Base-by-base conservation (phyloP, 2,113 vertebrate genomes). In the Psilopsiagon aymara region DNA sequence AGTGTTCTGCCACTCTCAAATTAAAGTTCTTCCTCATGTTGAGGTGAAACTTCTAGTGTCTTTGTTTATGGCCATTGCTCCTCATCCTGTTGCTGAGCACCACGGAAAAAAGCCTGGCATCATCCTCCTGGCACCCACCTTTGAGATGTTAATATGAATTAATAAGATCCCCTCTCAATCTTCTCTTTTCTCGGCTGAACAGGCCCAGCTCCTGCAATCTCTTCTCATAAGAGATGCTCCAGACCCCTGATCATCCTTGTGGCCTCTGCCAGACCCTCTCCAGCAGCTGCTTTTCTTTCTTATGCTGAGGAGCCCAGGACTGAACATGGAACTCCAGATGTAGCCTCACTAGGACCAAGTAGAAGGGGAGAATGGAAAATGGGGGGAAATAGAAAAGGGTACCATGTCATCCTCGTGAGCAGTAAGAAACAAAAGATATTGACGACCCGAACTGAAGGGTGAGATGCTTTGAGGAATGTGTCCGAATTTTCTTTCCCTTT, bases 351-450 rank as follows among this genome's bases (percentile, higher is more conserved):
- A 35, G 33, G 33, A 24, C 33, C 9, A 3, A n/a, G 20, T 59
- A 59, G 55, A 35, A 14, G 33, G 13, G 57, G 21, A 59, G 57
- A 35, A 59, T 35, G 14, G 11, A 59, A 59, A 59, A 35, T 10
- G 20, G 21, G 23, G 33, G 20, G 21, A 20, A 21, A 59, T 13
- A 59, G 17, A 12, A 3, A 44, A 59, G 19, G 82, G 33, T 55
- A 7, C 23, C 0, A 1, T 16, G 1, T 27, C n/a, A 13, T 59
- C 14, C 51, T 37, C 13, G 1, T 2, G 2, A 67, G 13, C 19
- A 11, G 0, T 3, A 31, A 6, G 19, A 52, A 41, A 27, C 25
- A 49, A 63, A 28, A n/a, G 21, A 16, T 7, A 46, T 7, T 29
- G 47, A 43, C 21, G 11, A 12, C 9, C 24, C 33, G 47, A 47